These are phyloP conservation scores for Melanostigma gelatinosum DNA, from an alignment of 2,113 vertebrate species.

Conservation along the genomic window DNA sequence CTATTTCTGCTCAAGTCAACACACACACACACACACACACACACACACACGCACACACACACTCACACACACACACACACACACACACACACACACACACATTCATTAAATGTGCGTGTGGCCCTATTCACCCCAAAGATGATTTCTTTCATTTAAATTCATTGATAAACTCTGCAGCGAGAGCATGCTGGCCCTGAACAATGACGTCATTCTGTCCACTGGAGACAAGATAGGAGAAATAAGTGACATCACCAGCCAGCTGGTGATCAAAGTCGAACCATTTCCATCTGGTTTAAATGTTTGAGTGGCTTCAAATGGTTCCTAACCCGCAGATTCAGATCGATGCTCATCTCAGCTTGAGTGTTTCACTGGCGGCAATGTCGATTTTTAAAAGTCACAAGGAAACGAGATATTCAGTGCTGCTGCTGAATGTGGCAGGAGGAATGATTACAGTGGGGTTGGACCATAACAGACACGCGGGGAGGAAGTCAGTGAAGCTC, in stretches of 20 bases:
- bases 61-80: too few relatives aligned
- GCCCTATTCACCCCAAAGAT: too few relatives aligned
- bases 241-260: constrained; percentile 63
- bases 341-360: constrained; percentile 56
- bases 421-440: constrained; percentile 19
- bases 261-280: constrained; percentile 58
- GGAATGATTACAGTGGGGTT: constrained; percentile 47
- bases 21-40: too few relatives aligned
- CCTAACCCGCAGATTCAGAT: constrained; percentile 39
- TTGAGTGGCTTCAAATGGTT: constrained; percentile 43
- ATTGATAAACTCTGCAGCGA: neutral
- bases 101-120: too few relatives aligned
- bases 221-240: constrained; percentile 50
- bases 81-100: too few relatives aligned
- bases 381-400: constrained; percentile 44
- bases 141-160: too few relatives aligned
- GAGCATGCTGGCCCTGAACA: constrained; percentile 38
- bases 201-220: constrained; percentile 57
- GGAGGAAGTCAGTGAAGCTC: constrained; percentile 48
- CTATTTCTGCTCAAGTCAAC: too few relatives aligned
- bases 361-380: constrained; percentile 33
- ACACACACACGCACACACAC: too few relatives aligned
- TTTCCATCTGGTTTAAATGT: constrained; percentile 65
- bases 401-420: constrained; percentile 32
- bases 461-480: constrained; percentile 30